A percentile compares a stretch with the other conserved stretches of the same genome.
Evolutionary conservation across 1,140 invertebrate genomes (phyloP).

Genomic region (Sipha flava): DNA sequence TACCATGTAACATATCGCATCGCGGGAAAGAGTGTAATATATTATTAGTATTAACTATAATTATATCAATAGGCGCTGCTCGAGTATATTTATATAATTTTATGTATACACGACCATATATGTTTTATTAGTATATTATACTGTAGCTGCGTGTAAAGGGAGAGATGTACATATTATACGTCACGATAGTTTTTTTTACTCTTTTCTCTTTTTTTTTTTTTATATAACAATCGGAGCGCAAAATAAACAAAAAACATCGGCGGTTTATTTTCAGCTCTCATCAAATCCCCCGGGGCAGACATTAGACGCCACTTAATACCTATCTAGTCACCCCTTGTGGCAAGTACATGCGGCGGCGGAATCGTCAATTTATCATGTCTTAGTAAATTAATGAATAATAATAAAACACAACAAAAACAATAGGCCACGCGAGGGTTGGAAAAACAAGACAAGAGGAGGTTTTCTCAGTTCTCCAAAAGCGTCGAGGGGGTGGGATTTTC

Average conservation of each 20-base stretch:
- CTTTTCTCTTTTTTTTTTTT: no score
- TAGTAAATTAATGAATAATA: slow-evolving; percentile 32
- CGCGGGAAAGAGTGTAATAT: not conserved
- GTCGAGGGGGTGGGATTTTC: slow-evolving; percentile 3
- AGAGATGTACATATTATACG: no score
- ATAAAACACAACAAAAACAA: slow-evolving; percentile 32
- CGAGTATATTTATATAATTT: not conserved
- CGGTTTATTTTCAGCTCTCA: slow-evolving; percentile 12
- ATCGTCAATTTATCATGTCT: slow-evolving; percentile 30
- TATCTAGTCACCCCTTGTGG: not conserved
- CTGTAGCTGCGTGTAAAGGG: no score
- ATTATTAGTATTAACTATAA: not conserved
- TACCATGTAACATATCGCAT: not conserved
- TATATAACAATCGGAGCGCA: not conserved
- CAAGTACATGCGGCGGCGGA: not conserved
- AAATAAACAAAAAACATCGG: not conserved
- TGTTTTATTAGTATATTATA: no score
- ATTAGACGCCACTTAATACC: slow-evolving; percentile 32
- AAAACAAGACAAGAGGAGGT: slow-evolving; percentile 3
- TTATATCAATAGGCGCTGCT: not conserved
- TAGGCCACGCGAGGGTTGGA: not conserved
- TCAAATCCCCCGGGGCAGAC: slow-evolving; percentile 7
- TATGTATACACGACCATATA: not conserved
- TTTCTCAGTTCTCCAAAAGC: slow-evolving; percentile 20
- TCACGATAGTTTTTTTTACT: not conserved